These are phyloP conservation scores for Leptinotarsa peninsularis DNA, from an alignment of 2,888 invertebrate species.

Conservation along the genomic window DNA sequence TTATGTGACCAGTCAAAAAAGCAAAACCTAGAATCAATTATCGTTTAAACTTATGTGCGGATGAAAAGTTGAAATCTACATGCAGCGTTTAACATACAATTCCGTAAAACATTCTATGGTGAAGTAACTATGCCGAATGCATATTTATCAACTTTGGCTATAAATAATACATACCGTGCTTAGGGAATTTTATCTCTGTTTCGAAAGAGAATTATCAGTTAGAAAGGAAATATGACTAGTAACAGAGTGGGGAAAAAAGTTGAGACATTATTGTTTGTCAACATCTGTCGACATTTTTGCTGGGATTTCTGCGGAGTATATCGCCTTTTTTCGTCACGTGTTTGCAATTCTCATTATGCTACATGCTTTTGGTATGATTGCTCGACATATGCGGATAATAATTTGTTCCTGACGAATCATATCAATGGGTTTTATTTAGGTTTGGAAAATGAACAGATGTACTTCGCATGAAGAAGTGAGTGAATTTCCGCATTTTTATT, in stretches of 20 bases:
- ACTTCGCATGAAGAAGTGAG: background rate
- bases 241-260: background rate
- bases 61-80: background rate
- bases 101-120: conserved; percentile 20
- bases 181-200: conserved; percentile 18
- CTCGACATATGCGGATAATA: background rate
- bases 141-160: conserved; percentile 26
- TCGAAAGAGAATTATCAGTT: conserved; percentile 17
- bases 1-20: no score
- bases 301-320: background rate
- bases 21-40: background rate
- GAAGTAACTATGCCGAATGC: conserved; percentile 22
- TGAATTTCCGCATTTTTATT: background rate
- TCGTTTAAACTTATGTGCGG: background rate
- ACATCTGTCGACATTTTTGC: background rate
- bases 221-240: background rate
- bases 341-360: background rate
- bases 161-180: conserved; percentile 21
- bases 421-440: background rate
- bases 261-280: background rate
- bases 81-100: conserved; percentile 10
- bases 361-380: background rate
- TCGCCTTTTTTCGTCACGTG: background rate
- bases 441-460: background rate
- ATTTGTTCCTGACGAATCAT: background rate